Percentiles rank a stretch among this genome's conserved stretches.
Conservation (phyloP, 2,797 vertebrate species). For the Sebastes itinus region DNA sequence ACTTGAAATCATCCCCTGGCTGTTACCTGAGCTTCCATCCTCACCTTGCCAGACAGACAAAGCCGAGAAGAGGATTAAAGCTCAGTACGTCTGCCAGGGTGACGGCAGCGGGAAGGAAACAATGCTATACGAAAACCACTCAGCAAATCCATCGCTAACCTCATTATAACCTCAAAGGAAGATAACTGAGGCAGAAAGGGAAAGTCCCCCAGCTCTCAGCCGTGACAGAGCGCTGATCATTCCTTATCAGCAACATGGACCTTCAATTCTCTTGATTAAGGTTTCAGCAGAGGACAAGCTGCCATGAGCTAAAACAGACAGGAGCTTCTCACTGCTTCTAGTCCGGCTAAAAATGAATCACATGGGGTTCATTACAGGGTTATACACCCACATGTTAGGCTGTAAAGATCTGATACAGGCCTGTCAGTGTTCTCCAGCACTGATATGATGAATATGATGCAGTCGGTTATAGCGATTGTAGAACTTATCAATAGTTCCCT, state of each 20-base stretch:
- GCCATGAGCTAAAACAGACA: conserved; percentile 2
- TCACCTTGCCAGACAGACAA: conserved; percentile 48
- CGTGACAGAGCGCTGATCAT: conserved; percentile 29
- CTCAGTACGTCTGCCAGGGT: conserved; percentile 14
- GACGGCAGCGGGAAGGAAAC: conserved; percentile 29
- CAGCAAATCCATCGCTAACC: conserved; percentile 60
- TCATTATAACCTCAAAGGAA: conserved; percentile 65
- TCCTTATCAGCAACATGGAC: conserved; percentile 35
- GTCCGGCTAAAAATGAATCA: background rate
- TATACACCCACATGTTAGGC: background rate
- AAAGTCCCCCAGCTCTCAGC: conserved; percentile 30
- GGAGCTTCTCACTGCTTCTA: background rate
- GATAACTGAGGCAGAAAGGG: conserved; percentile 38
- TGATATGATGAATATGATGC: background rate
- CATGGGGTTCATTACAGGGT: background rate
- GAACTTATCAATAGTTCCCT: background rate
- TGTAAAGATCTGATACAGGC: background rate
- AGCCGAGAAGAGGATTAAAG: conserved; percentile 50
- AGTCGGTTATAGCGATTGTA: background rate
- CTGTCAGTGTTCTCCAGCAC: background rate
- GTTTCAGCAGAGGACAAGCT: conserved; percentile 20
- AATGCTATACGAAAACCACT: conserved; percentile 40
- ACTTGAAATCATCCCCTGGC: conserved; percentile 20
- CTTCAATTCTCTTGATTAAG: conserved; percentile 41
- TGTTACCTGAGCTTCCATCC: conserved; percentile 32